Base-by-base conservation (phyloP, 1,140 invertebrate species). In the Belonocnema kinseyi region DNA sequence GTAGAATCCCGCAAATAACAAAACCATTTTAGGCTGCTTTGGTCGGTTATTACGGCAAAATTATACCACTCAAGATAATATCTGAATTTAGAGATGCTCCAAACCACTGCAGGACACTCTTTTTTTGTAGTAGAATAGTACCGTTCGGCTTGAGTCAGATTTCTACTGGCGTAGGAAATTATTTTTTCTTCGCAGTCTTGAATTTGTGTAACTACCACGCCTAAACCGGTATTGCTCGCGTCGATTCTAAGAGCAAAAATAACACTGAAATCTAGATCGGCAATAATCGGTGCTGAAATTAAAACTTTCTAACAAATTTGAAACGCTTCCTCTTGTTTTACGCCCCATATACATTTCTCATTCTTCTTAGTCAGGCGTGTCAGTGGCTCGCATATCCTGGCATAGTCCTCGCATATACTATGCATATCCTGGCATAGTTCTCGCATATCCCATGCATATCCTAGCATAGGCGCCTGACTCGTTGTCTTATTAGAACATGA, bases 51-150 rank as follows among this genome's bases (percentile, higher is more conserved):
- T 26, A 26, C 21, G 21, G 21, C 3, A 26, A 26, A 26, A 3
- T 26, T 26, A 26, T 3, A 26, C 1, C 1, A 2, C 1, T 26
- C 21, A 26, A 26, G 21, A 4, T 54, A 40, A 13, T 12, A 21
- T 40, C 21, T 3, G n/a, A 74, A 54, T 33, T 26, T 33, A n/a
- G 26, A 40, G 0, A 54, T 74, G 0, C 12, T 12, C 50, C 26
- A 52, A 8, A 52, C n/a, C 6, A 54, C 52, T 8, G 19, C 52
- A 5, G 33, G 33, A 11, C 10, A 74, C 40, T 46, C 74, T 33
- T 77, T 78, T 6, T 75, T 6, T 58, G 51, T 74, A 12, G 26
- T 26, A 75, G 77, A 54, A 51, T 75, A 51, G 50, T 61, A 72
- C 19, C 40, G 66, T 78, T 61, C 17, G 17, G 54, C 74, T 53